Percentiles rank a stretch among this genome's conserved stretches.
Evolutionary conservation across 1,140 invertebrate species (phyloP).

Genomic region (Phymorhynchus buccinoides): DNA sequence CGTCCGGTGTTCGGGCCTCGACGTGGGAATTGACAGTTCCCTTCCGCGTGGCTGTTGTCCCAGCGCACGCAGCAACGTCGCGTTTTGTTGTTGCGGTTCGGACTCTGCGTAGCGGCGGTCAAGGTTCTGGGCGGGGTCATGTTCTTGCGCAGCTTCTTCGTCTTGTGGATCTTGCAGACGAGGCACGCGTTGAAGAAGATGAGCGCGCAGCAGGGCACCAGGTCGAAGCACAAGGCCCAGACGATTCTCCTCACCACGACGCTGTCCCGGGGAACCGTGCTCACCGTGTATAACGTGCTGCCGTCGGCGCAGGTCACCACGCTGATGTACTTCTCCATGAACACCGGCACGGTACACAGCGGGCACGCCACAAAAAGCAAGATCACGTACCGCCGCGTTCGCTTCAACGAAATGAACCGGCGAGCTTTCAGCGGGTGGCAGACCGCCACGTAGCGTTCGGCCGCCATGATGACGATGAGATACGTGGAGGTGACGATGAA

Average conservation of each 20-base stretch:
- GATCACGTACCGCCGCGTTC: slow-evolving; percentile 62
- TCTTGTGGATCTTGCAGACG: slow-evolving; percentile 65
- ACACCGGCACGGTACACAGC: slow-evolving; percentile 63
- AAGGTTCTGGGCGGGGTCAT: slow-evolving; percentile 52
- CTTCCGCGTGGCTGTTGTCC: not conserved
- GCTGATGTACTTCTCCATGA: slow-evolving; percentile 61
- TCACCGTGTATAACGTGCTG: slow-evolving; percentile 47
- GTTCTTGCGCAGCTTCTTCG: slow-evolving; percentile 60
- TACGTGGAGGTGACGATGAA: slow-evolving; percentile 70
- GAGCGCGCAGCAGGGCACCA: slow-evolving; percentile 65
- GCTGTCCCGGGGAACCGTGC: slow-evolving; percentile 49
- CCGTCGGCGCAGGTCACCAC: slow-evolving; percentile 52
- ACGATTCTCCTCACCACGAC: slow-evolving; percentile 53
- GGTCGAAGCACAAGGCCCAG: slow-evolving; percentile 66
- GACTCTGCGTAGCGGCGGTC: not conserved
- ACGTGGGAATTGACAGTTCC: not conserved
- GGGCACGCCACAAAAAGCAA: slow-evolving; percentile 60
- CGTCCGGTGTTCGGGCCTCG: not conserved
- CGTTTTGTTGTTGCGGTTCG: not conserved
- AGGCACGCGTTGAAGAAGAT: slow-evolving; percentile 68
- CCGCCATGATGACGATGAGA: slow-evolving; percentile 71
- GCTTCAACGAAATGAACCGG: slow-evolving; percentile 59
- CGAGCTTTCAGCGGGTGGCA: slow-evolving; percentile 68
- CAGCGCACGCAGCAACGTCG: not conserved
- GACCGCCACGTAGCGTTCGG: slow-evolving; percentile 68